Conservation (phyloP, 2,797 vertebrate species). For the Anguilla megastoma region DNA sequence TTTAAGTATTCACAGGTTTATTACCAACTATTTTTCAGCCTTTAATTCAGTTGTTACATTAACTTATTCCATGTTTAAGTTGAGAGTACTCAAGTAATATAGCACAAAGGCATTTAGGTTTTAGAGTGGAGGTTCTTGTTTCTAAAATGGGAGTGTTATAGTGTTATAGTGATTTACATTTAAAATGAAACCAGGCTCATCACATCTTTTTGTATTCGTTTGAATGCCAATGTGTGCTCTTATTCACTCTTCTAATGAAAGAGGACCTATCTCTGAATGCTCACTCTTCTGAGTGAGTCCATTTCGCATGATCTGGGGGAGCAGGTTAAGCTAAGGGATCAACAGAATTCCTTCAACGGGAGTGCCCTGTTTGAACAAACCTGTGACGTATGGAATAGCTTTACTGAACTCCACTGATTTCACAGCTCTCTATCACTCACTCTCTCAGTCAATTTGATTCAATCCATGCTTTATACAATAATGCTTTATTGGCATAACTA, state of each 20-base stretch:
- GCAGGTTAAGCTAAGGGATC: conserved; percentile 14
- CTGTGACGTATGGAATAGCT: background rate
- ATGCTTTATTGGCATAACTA: too few relatives aligned
- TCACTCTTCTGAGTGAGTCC: background rate
- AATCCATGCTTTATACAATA: too few relatives aligned
- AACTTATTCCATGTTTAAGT: too few relatives aligned
- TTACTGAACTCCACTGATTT: background rate
- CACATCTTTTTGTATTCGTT: background rate
- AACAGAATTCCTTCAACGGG: background rate
- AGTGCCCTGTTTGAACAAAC: background rate
- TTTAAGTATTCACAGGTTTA: too few relatives aligned
- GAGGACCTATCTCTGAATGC: background rate
- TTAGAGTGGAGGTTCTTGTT: background rate
- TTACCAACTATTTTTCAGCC: too few relatives aligned
- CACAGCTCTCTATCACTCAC: background rate
- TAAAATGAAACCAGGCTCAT: background rate
- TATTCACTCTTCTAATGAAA: background rate
- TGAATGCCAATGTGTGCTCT: background rate
- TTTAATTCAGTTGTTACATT: too few relatives aligned
- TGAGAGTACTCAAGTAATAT: too few relatives aligned
- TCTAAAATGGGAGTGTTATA: background rate
- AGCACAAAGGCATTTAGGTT: too few relatives aligned
- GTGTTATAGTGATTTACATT: background rate
- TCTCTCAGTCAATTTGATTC: background rate
- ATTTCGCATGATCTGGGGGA: background rate